Conservation (phyloP, 92 coral and sea anemone species). For the Actinostola sp. region DNA sequence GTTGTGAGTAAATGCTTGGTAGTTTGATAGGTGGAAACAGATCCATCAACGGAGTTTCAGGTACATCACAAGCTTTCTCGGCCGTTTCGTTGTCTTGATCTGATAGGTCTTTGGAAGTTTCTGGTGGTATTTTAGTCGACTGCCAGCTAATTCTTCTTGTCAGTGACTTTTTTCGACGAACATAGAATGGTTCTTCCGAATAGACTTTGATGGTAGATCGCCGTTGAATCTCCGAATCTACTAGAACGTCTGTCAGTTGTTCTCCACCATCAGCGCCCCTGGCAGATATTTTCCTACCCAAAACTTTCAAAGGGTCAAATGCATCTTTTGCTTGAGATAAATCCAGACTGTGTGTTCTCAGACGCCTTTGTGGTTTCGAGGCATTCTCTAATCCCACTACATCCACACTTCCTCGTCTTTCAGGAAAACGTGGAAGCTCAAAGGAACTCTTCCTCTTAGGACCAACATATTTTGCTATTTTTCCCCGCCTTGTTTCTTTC, state of each 20-base stretch:
- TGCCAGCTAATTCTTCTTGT: slow-evolving; percentile 33
- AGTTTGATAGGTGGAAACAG: slow-evolving; percentile 34
- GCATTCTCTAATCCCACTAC: not conserved
- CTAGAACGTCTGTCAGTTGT: not conserved
- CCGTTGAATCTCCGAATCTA: not conserved
- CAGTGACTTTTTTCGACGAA: slow-evolving; percentile 14
- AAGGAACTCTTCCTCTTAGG: not conserved
- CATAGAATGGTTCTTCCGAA: slow-evolving; percentile 41
- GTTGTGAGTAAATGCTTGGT: slow-evolving; percentile 30
- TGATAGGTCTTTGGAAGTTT: slow-evolving; percentile 2
- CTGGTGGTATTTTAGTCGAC: not conserved
- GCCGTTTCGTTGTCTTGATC: slow-evolving; percentile 2
- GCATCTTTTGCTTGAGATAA: not conserved
- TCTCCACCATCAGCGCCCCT: not conserved
- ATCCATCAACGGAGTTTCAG: slow-evolving; percentile 11
- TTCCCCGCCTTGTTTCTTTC: not conserved
- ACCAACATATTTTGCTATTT: not conserved
- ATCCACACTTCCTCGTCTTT: not conserved
- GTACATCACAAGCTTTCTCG: not conserved
- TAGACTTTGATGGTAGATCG: not conserved
- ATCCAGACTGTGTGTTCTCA: slow-evolving; percentile 3
- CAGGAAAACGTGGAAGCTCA: not conserved
- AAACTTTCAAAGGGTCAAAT: not conserved
- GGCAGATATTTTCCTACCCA: not conserved
- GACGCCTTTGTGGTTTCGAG: not conserved